phyloP scores from a whole-genome alignment of 2,888 invertebrate genomes.

The Poecilus cupreus region DNA sequence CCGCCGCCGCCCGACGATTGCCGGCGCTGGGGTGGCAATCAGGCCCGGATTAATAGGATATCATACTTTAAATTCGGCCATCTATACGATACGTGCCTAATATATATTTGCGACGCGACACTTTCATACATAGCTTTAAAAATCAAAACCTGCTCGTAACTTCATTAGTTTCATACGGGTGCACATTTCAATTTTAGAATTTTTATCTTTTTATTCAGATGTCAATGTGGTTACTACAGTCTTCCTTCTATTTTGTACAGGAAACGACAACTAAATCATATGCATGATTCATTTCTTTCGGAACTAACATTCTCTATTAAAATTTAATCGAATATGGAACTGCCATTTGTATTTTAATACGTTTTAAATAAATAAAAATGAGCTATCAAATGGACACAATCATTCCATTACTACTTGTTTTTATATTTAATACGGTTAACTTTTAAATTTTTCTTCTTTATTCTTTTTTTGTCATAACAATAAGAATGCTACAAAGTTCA shows the following conservation, averaged over 20 bases:
- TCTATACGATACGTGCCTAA: conserved; percentile 49
- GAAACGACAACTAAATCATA: background rate
- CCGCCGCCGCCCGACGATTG: conserved; percentile 65
- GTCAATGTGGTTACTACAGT: background rate
- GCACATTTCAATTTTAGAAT: conserved; percentile 30
- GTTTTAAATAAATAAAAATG: no score
- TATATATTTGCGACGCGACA: conserved; percentile 28
- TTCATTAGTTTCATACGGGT: background rate
- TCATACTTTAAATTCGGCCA: conserved; percentile 50
- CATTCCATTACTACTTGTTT: no score
- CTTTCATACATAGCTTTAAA: conserved; percentile 29
- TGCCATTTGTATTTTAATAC: background rate
- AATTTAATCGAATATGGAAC: background rate
- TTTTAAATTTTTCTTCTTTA: no score
- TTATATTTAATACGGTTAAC: no score
- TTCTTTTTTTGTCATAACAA: no score
- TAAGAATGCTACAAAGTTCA: no score
- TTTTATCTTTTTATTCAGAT: conserved; percentile 13
- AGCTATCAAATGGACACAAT: no score
- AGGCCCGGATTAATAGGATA: conserved; percentile 56
- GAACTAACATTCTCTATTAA: background rate
- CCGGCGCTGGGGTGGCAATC: conserved; percentile 35
- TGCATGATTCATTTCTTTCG: no score
- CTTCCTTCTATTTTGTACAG: background rate
- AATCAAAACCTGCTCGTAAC: conserved; percentile 33